A percentile compares a stretch with the other conserved stretches of the same genome.
These are phyloP conservation scores for Aurelia sp. DNA, from an alignment of 30 jellyfish, hydroid and myxozoan genomes.

Conservation along the genomic window DNA sequence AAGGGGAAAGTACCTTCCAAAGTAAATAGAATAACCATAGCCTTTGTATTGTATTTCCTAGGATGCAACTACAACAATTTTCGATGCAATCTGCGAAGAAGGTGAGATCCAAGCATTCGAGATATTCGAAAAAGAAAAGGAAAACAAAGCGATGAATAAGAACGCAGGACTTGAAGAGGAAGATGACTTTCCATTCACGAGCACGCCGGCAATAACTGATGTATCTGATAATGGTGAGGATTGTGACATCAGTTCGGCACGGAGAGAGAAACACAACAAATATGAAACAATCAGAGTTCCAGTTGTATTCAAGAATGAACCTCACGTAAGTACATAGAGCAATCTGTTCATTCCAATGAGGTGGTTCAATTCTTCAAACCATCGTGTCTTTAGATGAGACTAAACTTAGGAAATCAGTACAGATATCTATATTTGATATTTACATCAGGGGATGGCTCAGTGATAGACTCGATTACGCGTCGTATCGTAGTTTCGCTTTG, in stretches of 20 bases:
- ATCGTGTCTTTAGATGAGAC: no score
- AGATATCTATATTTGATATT: no score
- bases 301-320: slow-evolving; percentile 37
- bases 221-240: slow-evolving; percentile 15
- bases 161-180: neutral
- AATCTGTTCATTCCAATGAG: no score
- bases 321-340: slow-evolving; percentile 27
- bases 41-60: neutral
- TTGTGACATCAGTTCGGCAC: neutral
- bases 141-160: neutral
- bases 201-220: slow-evolving; percentile 68
- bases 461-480: no score
- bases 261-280: neutral
- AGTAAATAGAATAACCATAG: no score
- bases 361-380: no score
- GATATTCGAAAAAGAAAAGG: neutral
- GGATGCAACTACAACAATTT: slow-evolving; percentile 23
- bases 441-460: no score
- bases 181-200: slow-evolving; percentile 27
- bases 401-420: no score
- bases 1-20: no score
- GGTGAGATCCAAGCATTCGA: slow-evolving; percentile 72
- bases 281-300: slow-evolving; percentile 17
- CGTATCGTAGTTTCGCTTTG: no score
- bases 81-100: slow-evolving; percentile 64